A percentile compares a stretch with the other conserved stretches of the same genome.
Evolutionary conservation across 2,113 vertebrate genomes (phyloP).

Genomic region (Bubo blakistoni): DNA sequence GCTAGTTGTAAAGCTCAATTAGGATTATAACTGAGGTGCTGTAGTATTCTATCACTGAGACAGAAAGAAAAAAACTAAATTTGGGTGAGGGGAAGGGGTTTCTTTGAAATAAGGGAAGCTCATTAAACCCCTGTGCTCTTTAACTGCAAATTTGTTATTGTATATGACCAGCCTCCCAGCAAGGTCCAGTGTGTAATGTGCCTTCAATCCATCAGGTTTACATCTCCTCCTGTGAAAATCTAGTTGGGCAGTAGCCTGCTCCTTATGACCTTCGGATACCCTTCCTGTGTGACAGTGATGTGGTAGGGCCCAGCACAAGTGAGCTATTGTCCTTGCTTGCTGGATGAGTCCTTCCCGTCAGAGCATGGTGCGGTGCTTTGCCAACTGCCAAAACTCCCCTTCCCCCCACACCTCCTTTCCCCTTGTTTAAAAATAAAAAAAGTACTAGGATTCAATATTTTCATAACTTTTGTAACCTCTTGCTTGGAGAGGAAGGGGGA

Average conservation of each 20-base stretch:
- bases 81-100: neutral
- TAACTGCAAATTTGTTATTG: constrained; percentile 23
- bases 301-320: constrained; percentile 24
- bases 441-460: neutral
- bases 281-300: constrained; percentile 37
- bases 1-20: neutral
- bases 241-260: neutral
- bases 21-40: neutral
- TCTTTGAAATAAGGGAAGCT: constrained; percentile 20
- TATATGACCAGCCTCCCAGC: neutral
- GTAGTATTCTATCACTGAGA: neutral
- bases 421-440: constrained; percentile 35
- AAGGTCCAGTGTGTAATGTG: neutral
- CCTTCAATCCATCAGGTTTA: constrained; percentile 41
- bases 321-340: constrained; percentile 46
- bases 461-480: neutral
- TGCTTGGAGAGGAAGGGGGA: neutral
- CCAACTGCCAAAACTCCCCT: neutral
- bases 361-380: neutral
- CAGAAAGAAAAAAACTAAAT: neutral
- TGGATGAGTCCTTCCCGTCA: neutral
- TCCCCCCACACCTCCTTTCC: neutral
- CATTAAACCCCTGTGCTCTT: constrained; percentile 14
- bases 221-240: constrained; percentile 48
- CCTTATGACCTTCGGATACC: neutral